Conservation (phyloP, 2,113 vertebrate species). For the Trachemys scripta region DNA sequence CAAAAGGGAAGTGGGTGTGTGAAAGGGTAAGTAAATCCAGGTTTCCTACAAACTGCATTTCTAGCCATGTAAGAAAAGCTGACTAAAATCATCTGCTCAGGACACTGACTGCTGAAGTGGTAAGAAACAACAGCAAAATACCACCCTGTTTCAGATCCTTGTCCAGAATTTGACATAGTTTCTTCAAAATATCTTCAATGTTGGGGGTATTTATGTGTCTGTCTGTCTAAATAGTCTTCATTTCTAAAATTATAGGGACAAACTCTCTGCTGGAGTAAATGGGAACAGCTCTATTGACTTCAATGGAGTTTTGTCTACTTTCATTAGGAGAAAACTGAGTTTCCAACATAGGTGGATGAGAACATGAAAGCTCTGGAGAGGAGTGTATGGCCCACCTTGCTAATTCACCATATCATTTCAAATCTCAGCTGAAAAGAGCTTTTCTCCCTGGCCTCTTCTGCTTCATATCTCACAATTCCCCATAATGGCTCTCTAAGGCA, state of each 20-base stretch:
- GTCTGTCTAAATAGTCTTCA: not conserved
- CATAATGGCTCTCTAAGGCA: not conserved
- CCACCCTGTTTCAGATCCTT: not conserved
- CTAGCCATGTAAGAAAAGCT: constrained; percentile 31
- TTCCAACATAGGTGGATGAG: not conserved
- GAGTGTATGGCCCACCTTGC: not conserved
- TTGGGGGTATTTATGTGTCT: not conserved
- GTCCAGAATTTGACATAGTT: not conserved
- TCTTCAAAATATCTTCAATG: not conserved
- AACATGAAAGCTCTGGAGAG: not conserved
- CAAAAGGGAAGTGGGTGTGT: not conserved
- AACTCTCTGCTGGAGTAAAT: not conserved
- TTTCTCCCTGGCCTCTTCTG: accelerated
- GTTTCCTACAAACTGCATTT: not conserved
- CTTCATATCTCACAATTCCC: not conserved
- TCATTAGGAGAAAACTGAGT: not conserved
- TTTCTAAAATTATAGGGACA: accelerated
- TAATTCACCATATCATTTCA: accelerated
- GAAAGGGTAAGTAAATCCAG: not conserved
- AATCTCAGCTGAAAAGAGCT: not conserved
- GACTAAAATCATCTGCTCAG: constrained; percentile 21
- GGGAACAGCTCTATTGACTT: not conserved
- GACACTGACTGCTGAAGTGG: not conserved
- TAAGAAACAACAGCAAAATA: not conserved
- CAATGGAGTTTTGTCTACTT: not conserved